These are phyloP conservation scores for Poeciliopsis occidentalis DNA, from an alignment of 2,113 vertebrate genomes.

Conservation along the genomic window DNA sequence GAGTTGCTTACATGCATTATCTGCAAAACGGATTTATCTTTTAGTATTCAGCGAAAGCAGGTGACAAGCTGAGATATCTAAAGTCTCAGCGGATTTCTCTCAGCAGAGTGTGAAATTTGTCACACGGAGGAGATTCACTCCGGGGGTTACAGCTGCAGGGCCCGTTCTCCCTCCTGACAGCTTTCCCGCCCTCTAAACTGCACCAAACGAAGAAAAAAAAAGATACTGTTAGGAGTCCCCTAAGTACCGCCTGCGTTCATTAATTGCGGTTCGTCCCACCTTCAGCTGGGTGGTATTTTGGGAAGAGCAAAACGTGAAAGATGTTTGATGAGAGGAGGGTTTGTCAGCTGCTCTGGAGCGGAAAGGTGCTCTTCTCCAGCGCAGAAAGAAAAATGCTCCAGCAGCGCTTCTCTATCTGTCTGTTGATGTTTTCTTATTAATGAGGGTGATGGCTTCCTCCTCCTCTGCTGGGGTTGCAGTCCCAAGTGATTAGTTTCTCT, in stretches of 20 bases:
- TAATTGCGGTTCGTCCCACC: conserved; percentile 38
- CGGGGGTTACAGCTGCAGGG: conserved; percentile 49
- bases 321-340: conserved; percentile 35
- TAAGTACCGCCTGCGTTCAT: conserved; percentile 45
- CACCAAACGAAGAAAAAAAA: conserved; percentile 23
- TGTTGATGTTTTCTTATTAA: conserved; percentile 57
- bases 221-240: conserved; percentile 17
- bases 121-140: conserved; percentile 60
- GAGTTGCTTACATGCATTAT: conserved; percentile 51
- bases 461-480: conserved; percentile 19
- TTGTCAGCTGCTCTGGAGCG: conserved; percentile 35
- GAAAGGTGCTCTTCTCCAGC: conserved; percentile 39
- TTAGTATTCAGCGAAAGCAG: conserved; percentile 52
- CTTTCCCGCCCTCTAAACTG: conserved; percentile 53
- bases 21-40: conserved; percentile 60
- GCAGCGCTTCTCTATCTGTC: conserved; percentile 20
- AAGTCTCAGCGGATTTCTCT: conserved; percentile 64
- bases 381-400: neutral
- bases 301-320: conserved; percentile 45
- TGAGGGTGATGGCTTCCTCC: conserved; percentile 40
- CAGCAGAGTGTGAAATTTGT: conserved; percentile 73
- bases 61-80: conserved; percentile 59
- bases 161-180: conserved; percentile 33
- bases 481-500: conserved; percentile 21
- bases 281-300: conserved; percentile 41